These are phyloP conservation scores for Percopsis omiscomaycus DNA, from an alignment of 2,797 vertebrate species.

Conservation along the genomic window DNA sequence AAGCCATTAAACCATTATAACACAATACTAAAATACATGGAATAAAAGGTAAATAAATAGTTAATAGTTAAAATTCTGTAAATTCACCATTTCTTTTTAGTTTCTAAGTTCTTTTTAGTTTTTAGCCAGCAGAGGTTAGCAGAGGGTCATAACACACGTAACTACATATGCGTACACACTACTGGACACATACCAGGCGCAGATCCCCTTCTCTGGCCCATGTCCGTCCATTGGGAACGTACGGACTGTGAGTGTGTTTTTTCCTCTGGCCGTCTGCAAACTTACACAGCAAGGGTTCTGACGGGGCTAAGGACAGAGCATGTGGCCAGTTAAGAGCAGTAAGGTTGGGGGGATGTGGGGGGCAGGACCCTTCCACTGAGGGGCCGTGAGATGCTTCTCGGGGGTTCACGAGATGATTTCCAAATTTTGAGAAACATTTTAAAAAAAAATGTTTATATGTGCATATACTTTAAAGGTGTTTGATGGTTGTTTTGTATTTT, in stretches of 20 bases:
- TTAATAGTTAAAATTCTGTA: neutral
- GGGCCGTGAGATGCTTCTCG: too few relatives aligned
- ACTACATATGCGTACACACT: slow-evolving; percentile 42
- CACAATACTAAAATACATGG: neutral
- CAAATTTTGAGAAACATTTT: too few relatives aligned
- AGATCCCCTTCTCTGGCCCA: slow-evolving; percentile 93
- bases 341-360: too few relatives aligned
- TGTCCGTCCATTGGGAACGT: slow-evolving; percentile 91
- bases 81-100: neutral
- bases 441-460: too few relatives aligned
- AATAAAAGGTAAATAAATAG: neutral
- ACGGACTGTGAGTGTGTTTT: slow-evolving; percentile 93
- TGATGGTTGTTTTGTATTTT: too few relatives aligned
- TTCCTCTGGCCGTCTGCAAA: slow-evolving; percentile 98
- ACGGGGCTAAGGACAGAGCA: slow-evolving; percentile 76
- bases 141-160: neutral
- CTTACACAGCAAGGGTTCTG: slow-evolving; percentile 95
- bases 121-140: neutral
- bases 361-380: too few relatives aligned
- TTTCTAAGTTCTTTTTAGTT: neutral
- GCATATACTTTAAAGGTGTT: too few relatives aligned
- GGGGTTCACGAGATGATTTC: too few relatives aligned
- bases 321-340: neutral
- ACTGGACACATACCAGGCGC: slow-evolving; percentile 87
- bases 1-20: neutral